Evolutionary conservation across 2,888 invertebrate genomes (phyloP).

Genomic region (Dioctria linearis): DNA sequence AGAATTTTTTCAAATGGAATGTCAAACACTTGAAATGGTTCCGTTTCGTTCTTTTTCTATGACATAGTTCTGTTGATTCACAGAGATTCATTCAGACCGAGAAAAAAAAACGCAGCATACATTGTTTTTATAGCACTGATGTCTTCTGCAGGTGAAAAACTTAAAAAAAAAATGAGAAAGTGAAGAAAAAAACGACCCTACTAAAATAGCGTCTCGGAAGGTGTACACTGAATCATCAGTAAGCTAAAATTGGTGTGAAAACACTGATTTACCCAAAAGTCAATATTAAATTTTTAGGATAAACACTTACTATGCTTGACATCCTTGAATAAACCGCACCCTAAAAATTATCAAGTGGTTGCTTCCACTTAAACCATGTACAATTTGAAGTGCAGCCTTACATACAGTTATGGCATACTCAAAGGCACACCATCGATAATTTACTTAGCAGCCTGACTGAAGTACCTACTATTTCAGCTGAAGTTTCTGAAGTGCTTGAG

Average conservation of each 20-base stretch:
- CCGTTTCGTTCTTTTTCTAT: no score
- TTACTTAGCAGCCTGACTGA: not conserved
- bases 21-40: no score
- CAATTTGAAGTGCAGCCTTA: not conserved
- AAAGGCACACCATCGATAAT: not conserved
- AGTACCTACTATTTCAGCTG: not conserved
- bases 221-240: no score
- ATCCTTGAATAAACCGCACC: not conserved
- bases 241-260: not conserved
- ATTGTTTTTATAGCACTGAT: no score
- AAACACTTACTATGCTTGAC: conserved; percentile 3
- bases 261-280: conserved; percentile 1
- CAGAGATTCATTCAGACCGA: no score
- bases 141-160: no score
- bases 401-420: not conserved
- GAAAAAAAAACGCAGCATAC: no score
- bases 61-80: no score
- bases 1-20: no score
- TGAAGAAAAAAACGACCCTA: no score
- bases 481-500: not conserved
- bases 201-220: no score
- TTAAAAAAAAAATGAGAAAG: no score
- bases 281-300: conserved; percentile 1
- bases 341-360: conserved; percentile 3
- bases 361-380: not conserved